phyloP scores from a whole-genome alignment of 2,888 invertebrate genomes.

The Brenthis daphne region DNA sequence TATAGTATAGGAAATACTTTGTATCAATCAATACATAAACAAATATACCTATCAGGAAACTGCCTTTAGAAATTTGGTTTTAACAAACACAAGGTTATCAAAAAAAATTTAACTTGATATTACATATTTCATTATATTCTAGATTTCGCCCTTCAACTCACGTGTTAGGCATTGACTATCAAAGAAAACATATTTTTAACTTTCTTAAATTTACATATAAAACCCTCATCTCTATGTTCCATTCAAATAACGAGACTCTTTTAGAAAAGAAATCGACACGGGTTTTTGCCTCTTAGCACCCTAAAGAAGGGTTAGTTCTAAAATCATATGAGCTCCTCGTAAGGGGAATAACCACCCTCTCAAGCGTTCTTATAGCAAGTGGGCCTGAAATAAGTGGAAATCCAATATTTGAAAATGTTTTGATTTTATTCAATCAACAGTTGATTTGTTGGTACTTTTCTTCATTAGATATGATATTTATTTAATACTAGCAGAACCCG shows the following conservation, averaged over 20 bases:
- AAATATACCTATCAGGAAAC: no score
- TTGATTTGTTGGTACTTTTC: not conserved
- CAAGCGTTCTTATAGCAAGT: conserved; percentile 16
- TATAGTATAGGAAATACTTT: no score
- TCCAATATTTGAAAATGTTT: conserved; percentile 31
- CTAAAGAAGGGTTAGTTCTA: conserved; percentile 35
- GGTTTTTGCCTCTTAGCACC: conserved; percentile 28
- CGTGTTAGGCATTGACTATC: not conserved
- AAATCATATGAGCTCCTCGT: conserved; percentile 25
- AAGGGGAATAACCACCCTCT: conserved; percentile 26
- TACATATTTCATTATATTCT: no score
- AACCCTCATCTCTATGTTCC: not conserved
- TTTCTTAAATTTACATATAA: not conserved
- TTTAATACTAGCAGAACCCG: no score
- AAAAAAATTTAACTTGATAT: no score
- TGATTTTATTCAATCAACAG: conserved; percentile 28
- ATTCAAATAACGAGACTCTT: conserved; percentile 19
- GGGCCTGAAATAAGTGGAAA: conserved; percentile 16
- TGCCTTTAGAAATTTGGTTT: no score
- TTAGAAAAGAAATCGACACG: conserved; percentile 27
- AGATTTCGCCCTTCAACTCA: no score
- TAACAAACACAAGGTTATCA: no score
- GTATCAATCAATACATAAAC: no score
- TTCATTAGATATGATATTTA: not conserved
- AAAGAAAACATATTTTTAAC: not conserved